These are phyloP conservation scores for Drosophila parvula DNA, from an alignment of 1,140 invertebrate species.

Conservation along the genomic window DNA sequence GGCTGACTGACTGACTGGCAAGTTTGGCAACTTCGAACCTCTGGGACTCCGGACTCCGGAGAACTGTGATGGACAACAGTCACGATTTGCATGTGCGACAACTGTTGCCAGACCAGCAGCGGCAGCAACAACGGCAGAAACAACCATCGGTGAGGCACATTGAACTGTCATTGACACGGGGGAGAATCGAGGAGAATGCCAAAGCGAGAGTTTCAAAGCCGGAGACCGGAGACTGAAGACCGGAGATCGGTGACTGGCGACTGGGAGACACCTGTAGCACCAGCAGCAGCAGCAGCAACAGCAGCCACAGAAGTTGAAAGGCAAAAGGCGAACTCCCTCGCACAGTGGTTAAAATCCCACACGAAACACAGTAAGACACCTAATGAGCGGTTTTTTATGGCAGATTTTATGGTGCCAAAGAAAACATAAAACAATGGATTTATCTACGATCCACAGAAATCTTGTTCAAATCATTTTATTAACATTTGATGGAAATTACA, in stretches of 20 bases:
- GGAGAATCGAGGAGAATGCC: constrained; percentile 51
- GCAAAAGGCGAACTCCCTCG: constrained; percentile 69
- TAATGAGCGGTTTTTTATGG: constrained; percentile 5
- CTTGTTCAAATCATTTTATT: not conserved
- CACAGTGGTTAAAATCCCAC: constrained; percentile 37
- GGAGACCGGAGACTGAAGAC: constrained; percentile 29
- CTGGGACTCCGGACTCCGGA: constrained; percentile 17
- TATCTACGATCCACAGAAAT: not conserved
- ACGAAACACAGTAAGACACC: not conserved
- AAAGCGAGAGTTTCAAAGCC: constrained; percentile 39
- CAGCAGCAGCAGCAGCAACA: constrained; percentile 31
- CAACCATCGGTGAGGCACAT: constrained; percentile 70
- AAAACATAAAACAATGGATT: not conserved
- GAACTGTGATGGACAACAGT: constrained; percentile 77
- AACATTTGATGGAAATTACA: not conserved
- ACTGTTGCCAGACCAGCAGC: constrained; percentile 68
- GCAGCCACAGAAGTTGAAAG: constrained; percentile 68
- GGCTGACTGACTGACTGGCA: constrained; percentile 52
- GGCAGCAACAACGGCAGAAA: constrained; percentile 22
- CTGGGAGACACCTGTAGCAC: constrained; percentile 69
- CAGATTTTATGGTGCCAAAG: not conserved
- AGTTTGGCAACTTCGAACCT: constrained; percentile 69
- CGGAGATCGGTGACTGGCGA: constrained; percentile 47
- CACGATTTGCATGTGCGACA: constrained; percentile 83
- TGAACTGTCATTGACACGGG: constrained; percentile 83